A percentile compares a stretch with the other conserved stretches of the same genome.
These are phyloP conservation scores for Heteractis magnifica DNA, from an alignment of 92 coral and sea anemone genomes.

Conservation along the genomic window DNA sequence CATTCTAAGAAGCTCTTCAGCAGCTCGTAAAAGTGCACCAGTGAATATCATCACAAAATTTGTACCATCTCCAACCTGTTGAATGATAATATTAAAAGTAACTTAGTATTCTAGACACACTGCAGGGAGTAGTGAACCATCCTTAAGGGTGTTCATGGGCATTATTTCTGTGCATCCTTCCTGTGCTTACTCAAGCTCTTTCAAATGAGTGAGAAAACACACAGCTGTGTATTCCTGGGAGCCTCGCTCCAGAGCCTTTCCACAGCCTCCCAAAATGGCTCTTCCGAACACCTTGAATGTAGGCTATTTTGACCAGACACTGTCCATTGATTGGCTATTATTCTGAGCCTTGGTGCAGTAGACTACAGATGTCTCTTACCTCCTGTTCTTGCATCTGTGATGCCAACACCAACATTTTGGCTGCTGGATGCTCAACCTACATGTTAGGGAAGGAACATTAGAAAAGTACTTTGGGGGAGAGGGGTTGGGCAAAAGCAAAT, in stretches of 20 bases:
- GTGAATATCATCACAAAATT: conserved; percentile 95
- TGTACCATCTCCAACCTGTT: conserved; percentile 97
- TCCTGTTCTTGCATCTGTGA: conserved; percentile 99
- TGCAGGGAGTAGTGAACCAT: no score
- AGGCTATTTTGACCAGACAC: no score
- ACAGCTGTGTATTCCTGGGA: no score
- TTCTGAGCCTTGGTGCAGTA: neutral
- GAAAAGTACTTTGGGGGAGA: no score
- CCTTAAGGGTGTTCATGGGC: neutral
- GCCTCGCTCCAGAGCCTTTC: no score
- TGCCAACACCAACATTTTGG: conserved; percentile 90
- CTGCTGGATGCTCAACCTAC: conserved; percentile 97
- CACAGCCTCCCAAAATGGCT: no score
- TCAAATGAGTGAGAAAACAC: no score
- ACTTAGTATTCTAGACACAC: neutral
- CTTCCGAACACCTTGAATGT: no score
- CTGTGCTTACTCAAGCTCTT: no score
- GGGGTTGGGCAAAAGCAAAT: no score
- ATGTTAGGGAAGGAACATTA: neutral
- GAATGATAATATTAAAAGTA: neutral
- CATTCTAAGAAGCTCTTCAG: conserved; percentile 77
- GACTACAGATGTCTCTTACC: conserved; percentile 40
- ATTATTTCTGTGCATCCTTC: neutral
- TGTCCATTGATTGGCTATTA: no score
- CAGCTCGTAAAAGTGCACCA: conserved; percentile 86